Percentiles rank a stretch among this genome's conserved stretches.
phyloP scores from a whole-genome alignment of 2,113 vertebrate species.

The Fulica atra region DNA sequence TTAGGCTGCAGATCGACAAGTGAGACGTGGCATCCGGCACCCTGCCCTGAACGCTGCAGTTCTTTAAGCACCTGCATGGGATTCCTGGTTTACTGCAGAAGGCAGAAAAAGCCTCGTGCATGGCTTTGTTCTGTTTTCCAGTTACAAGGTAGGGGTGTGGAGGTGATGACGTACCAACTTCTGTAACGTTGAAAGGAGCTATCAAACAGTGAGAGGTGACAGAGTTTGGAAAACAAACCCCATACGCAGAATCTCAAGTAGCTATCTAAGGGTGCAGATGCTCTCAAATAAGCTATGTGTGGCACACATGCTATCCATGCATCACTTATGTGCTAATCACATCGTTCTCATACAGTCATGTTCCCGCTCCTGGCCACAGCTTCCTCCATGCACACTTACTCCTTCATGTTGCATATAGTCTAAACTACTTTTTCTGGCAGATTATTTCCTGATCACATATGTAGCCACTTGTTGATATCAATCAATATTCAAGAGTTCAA shows the following conservation, averaged over 20 bases:
- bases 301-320: neutral
- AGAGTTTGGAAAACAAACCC: neutral
- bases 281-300: neutral
- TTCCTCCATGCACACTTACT: neutral
- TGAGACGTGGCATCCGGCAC: accelerated
- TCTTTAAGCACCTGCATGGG: neutral
- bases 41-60: neutral
- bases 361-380: neutral
- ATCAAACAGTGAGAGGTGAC: neutral
- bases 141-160: neutral
- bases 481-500: neutral
- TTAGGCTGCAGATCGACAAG: neutral
- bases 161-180: accelerated
- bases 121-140: neutral
- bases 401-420: accelerated
- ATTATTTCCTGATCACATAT: neutral
- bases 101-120: neutral
- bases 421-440: neutral
- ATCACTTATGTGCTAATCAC: accelerated
- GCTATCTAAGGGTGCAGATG: neutral
- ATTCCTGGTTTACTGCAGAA: neutral
- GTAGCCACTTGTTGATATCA: neutral
- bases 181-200: neutral
- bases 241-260: accelerated
- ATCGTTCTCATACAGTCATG: neutral